Evolutionary conservation across 2,888 invertebrate species (phyloP), one percentile per base, ranked within the genome.

Genomic region (Amiota minor): DNA sequence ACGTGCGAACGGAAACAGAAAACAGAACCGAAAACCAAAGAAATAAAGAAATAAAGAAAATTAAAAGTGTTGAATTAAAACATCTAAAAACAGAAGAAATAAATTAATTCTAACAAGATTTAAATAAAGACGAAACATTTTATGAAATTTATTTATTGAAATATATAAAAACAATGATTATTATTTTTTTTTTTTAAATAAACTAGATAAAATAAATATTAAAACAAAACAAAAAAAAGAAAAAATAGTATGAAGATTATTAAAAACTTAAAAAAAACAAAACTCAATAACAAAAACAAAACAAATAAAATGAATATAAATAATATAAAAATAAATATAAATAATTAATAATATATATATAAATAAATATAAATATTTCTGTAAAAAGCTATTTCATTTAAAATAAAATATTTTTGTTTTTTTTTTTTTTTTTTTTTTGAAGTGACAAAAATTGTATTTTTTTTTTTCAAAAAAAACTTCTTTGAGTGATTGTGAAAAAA

Each of bases 1-100:
- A 87, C 86, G 87, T 86, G 87, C 82, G 78, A 74, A 77, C 78
- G 79, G 77, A 72, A 78, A 77, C 80, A 84, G 72, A 78, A 81
- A 80, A 77, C 80, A 80, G 81, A 76, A 74, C 71, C 61, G 55
- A 78, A 72, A 79, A 73, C 55, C 68, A 68, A 55, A 67, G 70
- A 62, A 73, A 74, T 56, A 71, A 71, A 64, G 20, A 59, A 18
- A 75, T 53, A 73, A 62, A 16, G 20, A 18, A 18, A 49, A 9
- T 11, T 12, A 3, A 67, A 18, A 35, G 6, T 35, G 6, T 18
- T 49, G 9, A 67, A 18, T 4, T 6, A 9, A 59, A 59, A 11
- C 59, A 59, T 35, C 50, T 68, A 69, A 78, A 76, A 75, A 77
- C 70, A 73, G 74, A 72, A 74, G 74, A 55, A 56, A 67, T 68